Base-by-base conservation (phyloP, 2,888 invertebrate genomes). In the Dryomyza anilis region DNA sequence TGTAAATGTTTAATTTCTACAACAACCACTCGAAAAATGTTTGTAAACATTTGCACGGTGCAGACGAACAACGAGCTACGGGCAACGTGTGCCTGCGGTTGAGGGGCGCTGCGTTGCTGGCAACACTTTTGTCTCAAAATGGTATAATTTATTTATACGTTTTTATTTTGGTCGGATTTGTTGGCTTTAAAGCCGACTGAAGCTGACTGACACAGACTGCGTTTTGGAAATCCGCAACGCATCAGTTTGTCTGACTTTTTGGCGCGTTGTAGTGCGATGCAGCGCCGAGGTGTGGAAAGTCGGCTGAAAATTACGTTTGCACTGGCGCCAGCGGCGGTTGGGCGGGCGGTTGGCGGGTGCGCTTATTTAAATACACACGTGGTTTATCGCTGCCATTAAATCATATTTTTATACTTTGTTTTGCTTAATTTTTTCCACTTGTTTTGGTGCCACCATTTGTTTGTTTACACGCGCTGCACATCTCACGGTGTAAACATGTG, bases 301-400 rank as follows among this genome's bases (percentile, higher is more conserved):
- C 33, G 19, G 39, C 68, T 76, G 74, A 73, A 82, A 82, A 82
- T 81, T 82, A 80, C 80, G 81, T 82, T 82, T 81, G 80, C 80
- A 76, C 80, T 82, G 78, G 81, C 82, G 77, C 79, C 82, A 76
- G 76, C 76, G 76, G 75, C 74, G n/a, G n/a, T n/a, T n/a, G n/a
- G n/a, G n/a, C n/a, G n/a, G n/a, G n/a, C n/a, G n/a, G n/a, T n/a
- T n/a, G n/a, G n/a, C n/a, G n/a, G n/a, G n/a, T n/a, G n/a, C n/a
- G 76, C 74, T 74, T 80, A 81, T 82, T 83, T 81, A 83, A 82
- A 82, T 81, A 77, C 79, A 83, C 83, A 83, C 83, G 83, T 82
- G 83, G 81, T 81, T 81, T 83, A 83, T 83, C 83, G 76, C 81
- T 78, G 75, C 74, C 79, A 82, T 81, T 83, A 83, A 83, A 83